Evolutionary conservation across 2,113 vertebrate species (phyloP).

Genomic region (Pyrgilauda ruficollis): DNA sequence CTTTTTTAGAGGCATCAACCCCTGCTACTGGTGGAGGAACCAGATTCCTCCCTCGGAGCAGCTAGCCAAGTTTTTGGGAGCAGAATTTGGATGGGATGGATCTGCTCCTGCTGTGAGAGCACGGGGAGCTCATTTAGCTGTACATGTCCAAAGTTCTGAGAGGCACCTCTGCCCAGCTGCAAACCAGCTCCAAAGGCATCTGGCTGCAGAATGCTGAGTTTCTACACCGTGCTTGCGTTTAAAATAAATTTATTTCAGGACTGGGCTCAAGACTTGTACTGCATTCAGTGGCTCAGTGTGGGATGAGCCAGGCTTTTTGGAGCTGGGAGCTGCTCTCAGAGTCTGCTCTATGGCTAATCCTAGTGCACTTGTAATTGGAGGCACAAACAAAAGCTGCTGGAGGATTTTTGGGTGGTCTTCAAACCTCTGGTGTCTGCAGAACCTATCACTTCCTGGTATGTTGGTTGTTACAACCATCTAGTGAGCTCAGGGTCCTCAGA

Average conservation of each 20-base stretch:
- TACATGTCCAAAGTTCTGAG: not conserved
- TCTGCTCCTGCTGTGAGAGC: not conserved
- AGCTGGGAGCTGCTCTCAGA: not conserved
- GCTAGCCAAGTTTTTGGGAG: not conserved
- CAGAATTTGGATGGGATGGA: not conserved
- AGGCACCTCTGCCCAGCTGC: not conserved
- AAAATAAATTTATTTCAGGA: not conserved
- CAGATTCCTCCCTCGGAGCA: not conserved
- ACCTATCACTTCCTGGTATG: not conserved
- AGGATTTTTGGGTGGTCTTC: not conserved
- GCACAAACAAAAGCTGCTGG: not conserved
- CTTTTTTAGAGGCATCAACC: not conserved
- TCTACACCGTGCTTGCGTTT: not conserved
- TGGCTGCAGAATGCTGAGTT: not conserved
- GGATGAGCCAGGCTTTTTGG: not conserved
- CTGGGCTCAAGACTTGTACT: not conserved
- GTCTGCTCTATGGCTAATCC: not conserved
- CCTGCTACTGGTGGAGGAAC: not conserved
- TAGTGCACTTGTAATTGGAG: rapidly evolving
- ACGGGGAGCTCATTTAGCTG: not conserved
- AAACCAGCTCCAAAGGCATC: not conserved
- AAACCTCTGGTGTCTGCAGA: not conserved
- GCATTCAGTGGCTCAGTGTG: not conserved
- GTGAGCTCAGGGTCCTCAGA: not conserved
- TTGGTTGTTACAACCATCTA: rapidly evolving